Percentiles rank a stretch among this genome's conserved stretches.
Evolutionary conservation across 2,888 invertebrate species (phyloP).

Genomic region (Caenorhabditis virilis): DNA sequence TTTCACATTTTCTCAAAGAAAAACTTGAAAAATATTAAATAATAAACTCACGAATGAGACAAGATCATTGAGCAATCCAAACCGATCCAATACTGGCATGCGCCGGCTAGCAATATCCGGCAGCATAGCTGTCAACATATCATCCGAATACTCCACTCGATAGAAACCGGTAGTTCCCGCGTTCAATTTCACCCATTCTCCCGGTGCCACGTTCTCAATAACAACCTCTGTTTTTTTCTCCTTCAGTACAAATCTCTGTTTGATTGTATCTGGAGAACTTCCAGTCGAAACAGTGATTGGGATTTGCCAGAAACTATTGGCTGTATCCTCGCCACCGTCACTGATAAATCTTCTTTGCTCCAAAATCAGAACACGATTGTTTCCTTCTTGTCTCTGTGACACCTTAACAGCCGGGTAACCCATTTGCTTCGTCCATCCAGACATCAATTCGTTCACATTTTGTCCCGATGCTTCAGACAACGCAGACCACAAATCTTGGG

Average conservation of each 20-base stretch:
- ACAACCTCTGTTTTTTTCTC: conserved; percentile 77
- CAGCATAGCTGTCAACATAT: conserved; percentile 72
- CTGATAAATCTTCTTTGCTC: conserved; percentile 83
- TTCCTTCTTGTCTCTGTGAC: conserved; percentile 41
- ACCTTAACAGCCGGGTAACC: conserved; percentile 85
- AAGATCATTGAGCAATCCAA: conserved; percentile 87
- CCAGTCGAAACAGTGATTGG: conserved; percentile 84
- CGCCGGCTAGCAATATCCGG: conserved; percentile 81
- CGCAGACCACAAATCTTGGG: conserved; percentile 89
- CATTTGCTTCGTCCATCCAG: conserved; percentile 93
- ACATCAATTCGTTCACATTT: conserved; percentile 89
- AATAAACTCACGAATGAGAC: conserved; percentile 84
- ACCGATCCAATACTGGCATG: conserved; percentile 85
- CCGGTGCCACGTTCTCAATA: conserved; percentile 77
- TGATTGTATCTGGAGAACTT: conserved; percentile 75
- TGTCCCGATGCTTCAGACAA: conserved; percentile 82
- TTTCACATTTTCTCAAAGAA: background rate
- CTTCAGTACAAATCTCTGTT: conserved; percentile 75
- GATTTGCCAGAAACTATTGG: conserved; percentile 82
- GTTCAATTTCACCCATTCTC: conserved; percentile 88
- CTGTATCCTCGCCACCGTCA: conserved; percentile 76
- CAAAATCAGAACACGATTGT: conserved; percentile 76
- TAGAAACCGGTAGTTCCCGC: conserved; percentile 87
- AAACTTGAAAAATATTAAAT: no score
- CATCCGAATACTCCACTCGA: conserved; percentile 75